Evolutionary conservation across 1,140 invertebrate genomes (phyloP), one percentile per base, ranked within the genome.

Genomic region (Melipona quadrifasciata): DNA sequence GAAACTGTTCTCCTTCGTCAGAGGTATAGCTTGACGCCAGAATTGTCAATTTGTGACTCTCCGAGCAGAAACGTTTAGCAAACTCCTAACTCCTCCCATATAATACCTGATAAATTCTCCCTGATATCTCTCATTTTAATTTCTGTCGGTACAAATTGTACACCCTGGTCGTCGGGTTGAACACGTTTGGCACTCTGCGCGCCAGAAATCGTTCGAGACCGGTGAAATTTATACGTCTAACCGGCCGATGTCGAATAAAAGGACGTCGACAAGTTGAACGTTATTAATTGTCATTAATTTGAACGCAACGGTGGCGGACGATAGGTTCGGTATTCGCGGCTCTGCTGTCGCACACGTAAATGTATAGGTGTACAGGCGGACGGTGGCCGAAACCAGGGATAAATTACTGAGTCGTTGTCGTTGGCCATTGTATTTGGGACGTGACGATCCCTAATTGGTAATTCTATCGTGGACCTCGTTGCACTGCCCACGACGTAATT

Each of bases 371-470:
- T 34, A 65, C n/a, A 71, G 51, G 81, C 68, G 61, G 71, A 79
- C 61, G 75, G 76, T 78, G 73, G 91, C 90, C 89, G 79, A 90
- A 89, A 89, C 84, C 85, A 87, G 87, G 91, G 91, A 93, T 93
- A 93, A 93, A 94, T 93, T 93, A 93, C 92, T 90, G 92, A 91
- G 92, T 93, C 92, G 93, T 93, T 93, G 91, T 92, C 91, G 65
- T 90, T 89, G 90, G 91, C 90, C 91, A 90, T 92, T 92, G 92
- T 92, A 92, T 93, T 93, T 93, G 93, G 93, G 92, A 92, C 90
- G 89, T 89, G 91, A 86, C 91, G 88, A 93, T 92, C 90, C 92
- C 92, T 93, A 94, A 93, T 93, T 93, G 91, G 82, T 83, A 83
- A 83, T 83, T 79, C 82, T 83, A 83, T 83, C 75, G 75, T 21